These are phyloP conservation scores for Teleiodes luculella DNA, from an alignment of 2,888 invertebrate species.

Conservation along the genomic window DNA sequence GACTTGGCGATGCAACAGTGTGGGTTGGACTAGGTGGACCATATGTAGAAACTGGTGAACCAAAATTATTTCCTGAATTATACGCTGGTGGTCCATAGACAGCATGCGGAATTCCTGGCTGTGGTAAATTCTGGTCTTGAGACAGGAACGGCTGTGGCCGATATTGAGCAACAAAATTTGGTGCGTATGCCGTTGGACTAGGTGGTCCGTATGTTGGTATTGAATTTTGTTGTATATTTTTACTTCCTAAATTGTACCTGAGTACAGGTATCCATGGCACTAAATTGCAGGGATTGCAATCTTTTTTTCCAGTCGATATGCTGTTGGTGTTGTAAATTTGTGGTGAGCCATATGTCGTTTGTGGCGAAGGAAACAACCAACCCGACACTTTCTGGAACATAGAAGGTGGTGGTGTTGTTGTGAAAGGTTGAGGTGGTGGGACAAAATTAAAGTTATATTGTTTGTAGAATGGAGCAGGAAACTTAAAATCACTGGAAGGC, in stretches of 20 bases:
- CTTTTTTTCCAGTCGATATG: constrained; percentile 64
- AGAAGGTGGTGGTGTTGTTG: constrained; percentile 66
- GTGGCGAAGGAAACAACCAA: constrained; percentile 80
- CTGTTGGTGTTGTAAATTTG: constrained; percentile 38
- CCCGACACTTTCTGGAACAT: constrained; percentile 79
- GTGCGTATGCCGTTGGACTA: constrained; percentile 53
- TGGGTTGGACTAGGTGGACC: constrained; percentile 49
- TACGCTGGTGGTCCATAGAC: constrained; percentile 52
- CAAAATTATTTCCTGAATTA: constrained; percentile 33
- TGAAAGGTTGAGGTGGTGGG: constrained; percentile 64
- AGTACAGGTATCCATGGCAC: constrained; percentile 89
- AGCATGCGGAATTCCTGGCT: constrained; percentile 45
- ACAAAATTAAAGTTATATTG: constrained; percentile 71
- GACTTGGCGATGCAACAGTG: constrained; percentile 48
- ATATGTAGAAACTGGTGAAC: constrained; percentile 50
- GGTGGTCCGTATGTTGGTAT: constrained; percentile 65
- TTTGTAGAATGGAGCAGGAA: constrained; percentile 69
- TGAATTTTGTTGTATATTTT: constrained; percentile 49
- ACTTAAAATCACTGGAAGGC: constrained; percentile 54
- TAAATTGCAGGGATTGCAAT: constrained; percentile 88
- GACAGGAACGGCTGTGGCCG: constrained; percentile 46
- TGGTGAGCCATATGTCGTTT: constrained; percentile 44
- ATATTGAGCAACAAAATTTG: constrained; percentile 37
- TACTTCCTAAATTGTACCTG: constrained; percentile 63
- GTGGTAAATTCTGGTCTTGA: constrained; percentile 36